Base-by-base conservation (phyloP, 2,113 vertebrate species). In the Alectura lathami region DNA sequence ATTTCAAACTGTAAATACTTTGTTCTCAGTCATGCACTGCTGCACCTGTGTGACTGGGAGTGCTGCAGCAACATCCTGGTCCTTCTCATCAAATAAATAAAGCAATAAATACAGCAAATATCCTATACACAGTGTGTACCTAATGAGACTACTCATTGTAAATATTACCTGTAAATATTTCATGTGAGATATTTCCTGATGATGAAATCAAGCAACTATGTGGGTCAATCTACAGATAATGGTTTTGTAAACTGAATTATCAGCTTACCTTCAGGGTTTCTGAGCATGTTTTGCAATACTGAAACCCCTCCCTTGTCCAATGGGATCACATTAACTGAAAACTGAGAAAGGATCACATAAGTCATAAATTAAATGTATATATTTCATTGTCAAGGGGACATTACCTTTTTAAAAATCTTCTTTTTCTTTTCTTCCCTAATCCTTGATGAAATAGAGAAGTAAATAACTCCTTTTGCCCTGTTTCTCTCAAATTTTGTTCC, bases 1-100 rank as follows among this genome's bases (percentile, higher is more conserved):
- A 89, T 70, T 90, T 97, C 29, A 70, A 77, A 40, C 72, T 79
- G 89, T 83, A 96, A 97, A 96, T 91, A 92, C 63, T 75, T 91
- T 91, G 24, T 83, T 96, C 77, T 84, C 94, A 96, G 86, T 54
- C 66, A 77, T 62, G 75, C 68, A 94, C 43, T 89, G 80, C 87
- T 91, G 91, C 38, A 86, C 47, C 87, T 53, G 54, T 67, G 53
- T 91, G 67, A 86, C 62, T 94, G 89, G 53, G 42, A 88, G 17
- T 64, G 82, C 21, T 82, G 42, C 27, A 91, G 43, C 95, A 95
- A 76, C 47, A 91, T 73, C 80, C 22, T 88, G 42, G 40, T 85
- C 76, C 29, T 91, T 89, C 53, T 43, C 83, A 94, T 42, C 91
- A 81, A 93, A 77, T 32, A 88, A 95, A 78, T 43, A 68, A 92